phyloP scores from a whole-genome alignment of 2,888 invertebrate species.

The Pristionchus japonicus region DNA sequence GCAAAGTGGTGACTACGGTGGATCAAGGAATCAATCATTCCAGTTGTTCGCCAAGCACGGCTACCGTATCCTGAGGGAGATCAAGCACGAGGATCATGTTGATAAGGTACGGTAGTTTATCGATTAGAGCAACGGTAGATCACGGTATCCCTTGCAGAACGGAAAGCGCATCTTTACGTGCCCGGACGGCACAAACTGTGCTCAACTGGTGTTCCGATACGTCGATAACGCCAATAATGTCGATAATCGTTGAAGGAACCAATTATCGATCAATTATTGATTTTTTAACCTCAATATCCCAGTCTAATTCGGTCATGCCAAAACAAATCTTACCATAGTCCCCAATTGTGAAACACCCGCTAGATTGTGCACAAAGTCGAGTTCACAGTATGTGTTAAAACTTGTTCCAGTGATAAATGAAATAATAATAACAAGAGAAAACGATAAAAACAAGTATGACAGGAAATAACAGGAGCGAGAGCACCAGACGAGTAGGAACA shows the following conservation, averaged over 20 bases:
- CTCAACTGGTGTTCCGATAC: background rate
- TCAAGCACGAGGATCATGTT: background rate
- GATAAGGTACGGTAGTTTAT: background rate
- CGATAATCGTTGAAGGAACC: background rate
- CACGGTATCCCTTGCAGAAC: background rate
- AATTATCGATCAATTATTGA: background rate
- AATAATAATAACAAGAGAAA: background rate
- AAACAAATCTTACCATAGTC: background rate
- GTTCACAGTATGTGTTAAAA: background rate
- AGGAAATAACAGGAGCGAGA: background rate
- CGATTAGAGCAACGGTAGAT: background rate
- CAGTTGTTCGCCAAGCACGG: conserved; percentile 40
- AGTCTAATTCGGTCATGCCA: background rate
- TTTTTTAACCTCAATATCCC: background rate
- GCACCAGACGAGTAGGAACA: background rate
- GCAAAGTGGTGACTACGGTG: background rate
- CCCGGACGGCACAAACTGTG: conserved; percentile 7
- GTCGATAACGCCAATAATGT: background rate
- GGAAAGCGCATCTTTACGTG: conserved; percentile 33
- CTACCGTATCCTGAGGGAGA: conserved; percentile 3
- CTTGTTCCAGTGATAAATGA: background rate
- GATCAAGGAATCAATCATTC: background rate
- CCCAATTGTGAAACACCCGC: background rate
- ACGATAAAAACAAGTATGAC: background rate
- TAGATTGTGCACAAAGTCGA: background rate